Percentiles rank a stretch among this genome's conserved stretches.
Conservation (phyloP, 2,797 vertebrate genomes). For the Girardinus metallicus region DNA sequence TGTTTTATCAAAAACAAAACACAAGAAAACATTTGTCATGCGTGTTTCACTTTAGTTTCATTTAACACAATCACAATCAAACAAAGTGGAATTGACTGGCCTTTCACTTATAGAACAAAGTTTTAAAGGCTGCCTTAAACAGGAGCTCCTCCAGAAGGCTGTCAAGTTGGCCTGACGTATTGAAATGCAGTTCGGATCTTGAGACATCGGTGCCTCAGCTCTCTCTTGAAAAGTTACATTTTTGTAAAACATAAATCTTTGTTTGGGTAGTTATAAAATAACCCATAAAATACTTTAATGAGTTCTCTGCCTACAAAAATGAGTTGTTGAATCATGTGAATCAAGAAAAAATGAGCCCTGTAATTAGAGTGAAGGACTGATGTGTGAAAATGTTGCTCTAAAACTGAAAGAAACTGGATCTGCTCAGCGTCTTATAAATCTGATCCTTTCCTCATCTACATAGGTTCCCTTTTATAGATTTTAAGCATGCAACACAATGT, state of each 20-base stretch:
- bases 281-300: background rate
- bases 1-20: background rate
- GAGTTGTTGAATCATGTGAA: background rate
- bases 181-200: background rate
- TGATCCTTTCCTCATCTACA: background rate
- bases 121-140: background rate
- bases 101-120: background rate
- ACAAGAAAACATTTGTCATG: background rate
- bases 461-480: background rate
- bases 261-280: background rate
- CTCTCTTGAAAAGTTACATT: background rate
- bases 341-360: background rate
- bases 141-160: background rate
- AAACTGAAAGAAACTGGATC: background rate
- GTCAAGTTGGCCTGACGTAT: background rate
- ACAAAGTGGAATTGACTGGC: background rate
- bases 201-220: background rate
- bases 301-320: background rate
- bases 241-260: background rate
- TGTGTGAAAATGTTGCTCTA: background rate
- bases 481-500: background rate
- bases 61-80: background rate
- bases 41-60: background rate
- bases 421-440: background rate
- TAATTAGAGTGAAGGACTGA: background rate